Percentiles rank a stretch among this genome's conserved stretches.
phyloP scores from a whole-genome alignment of 2,113 vertebrate species.

The Catharus minimus region DNA sequence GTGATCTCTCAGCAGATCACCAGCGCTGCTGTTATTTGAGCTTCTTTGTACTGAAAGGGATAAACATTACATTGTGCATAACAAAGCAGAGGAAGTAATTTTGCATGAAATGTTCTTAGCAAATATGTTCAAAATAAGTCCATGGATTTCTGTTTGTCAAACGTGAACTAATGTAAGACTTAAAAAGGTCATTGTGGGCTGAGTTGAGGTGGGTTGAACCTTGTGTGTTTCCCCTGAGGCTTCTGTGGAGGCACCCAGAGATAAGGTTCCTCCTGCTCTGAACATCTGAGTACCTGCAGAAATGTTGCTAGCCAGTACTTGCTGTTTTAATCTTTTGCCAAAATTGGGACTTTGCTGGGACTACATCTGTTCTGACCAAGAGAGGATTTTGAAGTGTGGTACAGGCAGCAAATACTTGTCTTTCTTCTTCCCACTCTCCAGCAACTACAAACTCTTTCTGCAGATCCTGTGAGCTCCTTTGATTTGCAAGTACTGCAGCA shows the following conservation, averaged over 20 bases:
- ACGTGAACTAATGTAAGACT: neutral
- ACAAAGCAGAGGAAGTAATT: neutral
- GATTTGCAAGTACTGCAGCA: neutral
- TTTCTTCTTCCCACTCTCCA: neutral
- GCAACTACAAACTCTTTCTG: neutral
- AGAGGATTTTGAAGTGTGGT: neutral
- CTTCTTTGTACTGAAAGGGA: neutral
- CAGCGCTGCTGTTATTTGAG: neutral
- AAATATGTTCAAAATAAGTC: neutral
- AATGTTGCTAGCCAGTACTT: neutral
- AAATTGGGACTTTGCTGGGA: neutral
- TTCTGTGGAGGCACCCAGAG: neutral
- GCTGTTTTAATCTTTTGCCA: neutral
- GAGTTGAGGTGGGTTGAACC: neutral
- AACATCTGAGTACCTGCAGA: neutral
- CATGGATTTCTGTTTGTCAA: neutral
- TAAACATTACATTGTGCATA: neutral
- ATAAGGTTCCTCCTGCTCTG: neutral
- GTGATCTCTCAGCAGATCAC: neutral
- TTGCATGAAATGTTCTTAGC: neutral
- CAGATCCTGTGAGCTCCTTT: neutral
- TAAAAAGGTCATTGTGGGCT: neutral
- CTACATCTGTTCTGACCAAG: neutral
- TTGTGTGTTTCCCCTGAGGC: neutral
- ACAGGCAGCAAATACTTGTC: neutral